Base-by-base conservation (phyloP, 2,113 vertebrate species). In the Silurus asotus region DNA sequence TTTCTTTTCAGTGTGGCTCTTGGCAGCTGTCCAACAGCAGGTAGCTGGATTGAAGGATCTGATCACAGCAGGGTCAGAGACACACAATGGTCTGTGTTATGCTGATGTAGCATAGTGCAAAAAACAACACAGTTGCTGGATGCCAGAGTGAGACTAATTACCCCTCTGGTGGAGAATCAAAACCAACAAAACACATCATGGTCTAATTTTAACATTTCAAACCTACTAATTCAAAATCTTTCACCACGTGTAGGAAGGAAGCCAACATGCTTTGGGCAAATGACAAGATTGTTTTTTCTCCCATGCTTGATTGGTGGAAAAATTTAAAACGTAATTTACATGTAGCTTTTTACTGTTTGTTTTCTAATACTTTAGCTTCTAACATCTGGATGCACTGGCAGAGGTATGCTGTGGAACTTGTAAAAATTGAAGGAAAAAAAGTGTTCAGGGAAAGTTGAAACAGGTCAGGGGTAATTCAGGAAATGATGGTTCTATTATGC, bases 1-100 rank as follows among this genome's bases (percentile, higher is more conserved):
- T 53, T 17, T 67, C 45, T 76, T 23, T 49, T 64, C 15, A 88
- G 70, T 56, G 67, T 74, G 49, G 78, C 80, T 70, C 10, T 25
- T 62, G 56, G n/a, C 55, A 89, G 70, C 23, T 61, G 78, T 70
- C 61, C 85, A 81, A 67, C 84, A 81, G 84, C 61, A 83, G 37
- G 65, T 84, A 61, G 23, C 59, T 65, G 53, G 51, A 67, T 70
- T 88, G 58, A 88, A 86, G 49, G 49, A 56, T 78, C 48, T 88
- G 64, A 58, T 81, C 62, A 58, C 51, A 53, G 49, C 75, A 49
- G 85, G 74, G 65, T 74, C 56, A 25, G 51, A 25, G 51, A 25
- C 11, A 49, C 37, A 65, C 14, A n/a, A 53, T 61, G 49, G 72
- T 64, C 81, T 65, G 20, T 84, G 81, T 84, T 88, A 84, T 84